Conservation (phyloP, 30 jellyfish, hydroid and myxozoan species). For the Rhopilema esculentum region DNA sequence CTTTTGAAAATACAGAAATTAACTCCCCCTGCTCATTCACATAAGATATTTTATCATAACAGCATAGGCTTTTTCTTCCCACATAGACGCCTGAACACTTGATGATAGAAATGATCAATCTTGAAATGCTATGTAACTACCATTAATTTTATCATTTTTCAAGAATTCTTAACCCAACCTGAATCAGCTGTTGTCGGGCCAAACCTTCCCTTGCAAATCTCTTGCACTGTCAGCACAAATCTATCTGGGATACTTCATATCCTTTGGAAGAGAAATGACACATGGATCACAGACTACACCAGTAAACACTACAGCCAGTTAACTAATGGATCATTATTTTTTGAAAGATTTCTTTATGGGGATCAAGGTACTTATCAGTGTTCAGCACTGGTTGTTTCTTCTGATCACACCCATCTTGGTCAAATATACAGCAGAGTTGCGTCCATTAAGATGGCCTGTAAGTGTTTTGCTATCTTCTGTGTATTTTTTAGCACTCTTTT, state of each 20-base stretch:
- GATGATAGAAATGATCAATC: too few relatives aligned
- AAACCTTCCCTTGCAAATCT: conserved; percentile 42
- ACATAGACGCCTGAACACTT: too few relatives aligned
- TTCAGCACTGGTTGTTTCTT: conserved; percentile 55
- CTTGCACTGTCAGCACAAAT: conserved; percentile 72
- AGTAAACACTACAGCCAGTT: conserved; percentile 68
- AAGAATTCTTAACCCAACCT: conserved; percentile 54
- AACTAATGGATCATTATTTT: conserved; percentile 63
- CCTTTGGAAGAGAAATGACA: conserved; percentile 67
- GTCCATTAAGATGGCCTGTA: conserved; percentile 69
- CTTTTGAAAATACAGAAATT: too few relatives aligned
- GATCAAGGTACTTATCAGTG: conserved; percentile 85
- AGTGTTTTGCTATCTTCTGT: conserved; percentile 16
- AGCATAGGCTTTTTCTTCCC: too few relatives aligned
- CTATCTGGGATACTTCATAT: conserved; percentile 43
- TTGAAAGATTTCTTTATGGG: conserved; percentile 43
- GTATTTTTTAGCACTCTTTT: neutral
- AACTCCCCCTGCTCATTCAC: too few relatives aligned
- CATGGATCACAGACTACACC: conserved; percentile 66
- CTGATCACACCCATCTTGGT: conserved; percentile 37
- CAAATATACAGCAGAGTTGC: conserved; percentile 76
- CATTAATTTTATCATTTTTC: too few relatives aligned
- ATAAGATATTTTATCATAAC: too few relatives aligned
- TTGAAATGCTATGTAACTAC: too few relatives aligned
- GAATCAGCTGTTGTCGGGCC: conserved; percentile 33